Evolutionary conservation across 2,888 invertebrate species (phyloP), one percentile per base, ranked within the genome.

Genomic region (Parascotia fuliginaria): DNA sequence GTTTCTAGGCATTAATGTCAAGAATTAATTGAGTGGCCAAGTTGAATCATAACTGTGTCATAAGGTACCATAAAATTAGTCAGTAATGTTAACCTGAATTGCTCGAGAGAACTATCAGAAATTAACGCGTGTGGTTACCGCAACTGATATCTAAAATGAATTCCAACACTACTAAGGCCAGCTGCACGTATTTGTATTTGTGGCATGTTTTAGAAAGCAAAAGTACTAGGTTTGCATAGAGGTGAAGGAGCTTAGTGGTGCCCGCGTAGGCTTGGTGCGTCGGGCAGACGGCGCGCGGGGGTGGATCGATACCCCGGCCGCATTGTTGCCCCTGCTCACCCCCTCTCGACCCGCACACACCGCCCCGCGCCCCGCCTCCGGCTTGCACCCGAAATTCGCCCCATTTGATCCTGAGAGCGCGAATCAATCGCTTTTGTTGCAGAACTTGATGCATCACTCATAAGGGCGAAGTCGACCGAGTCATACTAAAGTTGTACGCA

Each of bases 401-500:
- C 88, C 82, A 86, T 87, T 89, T 87, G 87, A 86, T 88, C 87
- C 85, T 78, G 79, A 82, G 83, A 80, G 81, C 76, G 73, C 80
- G 82, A 87, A 86, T 88, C 89, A 89, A 88, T 89, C 84, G 85
- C 83, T 83, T 89, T 89, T 87, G 90, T 87, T 89, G 88, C 87
- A 87, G 77, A 79, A 81, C 79, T 80, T 79, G 79, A 84, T 83
- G 85, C 83, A 79, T 75, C 75, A 77, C 69, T 65, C 57, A 57
- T 64, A 65, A 75, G 63, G 68, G 65, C 53, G 68, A 71, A 60
- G 58, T 67, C 58, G 54, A 42, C 47, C 50, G 46, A 58, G 52
- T 60, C 55, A 53, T 53, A 47, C 58, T n/a, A 48, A 22, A 15
- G 32, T 32, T 48, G 28, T 19, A 58, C 34, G 22, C 49, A 39